phyloP scores from a whole-genome alignment of 2,888 invertebrate species.

The Antheraea yamamai region DNA sequence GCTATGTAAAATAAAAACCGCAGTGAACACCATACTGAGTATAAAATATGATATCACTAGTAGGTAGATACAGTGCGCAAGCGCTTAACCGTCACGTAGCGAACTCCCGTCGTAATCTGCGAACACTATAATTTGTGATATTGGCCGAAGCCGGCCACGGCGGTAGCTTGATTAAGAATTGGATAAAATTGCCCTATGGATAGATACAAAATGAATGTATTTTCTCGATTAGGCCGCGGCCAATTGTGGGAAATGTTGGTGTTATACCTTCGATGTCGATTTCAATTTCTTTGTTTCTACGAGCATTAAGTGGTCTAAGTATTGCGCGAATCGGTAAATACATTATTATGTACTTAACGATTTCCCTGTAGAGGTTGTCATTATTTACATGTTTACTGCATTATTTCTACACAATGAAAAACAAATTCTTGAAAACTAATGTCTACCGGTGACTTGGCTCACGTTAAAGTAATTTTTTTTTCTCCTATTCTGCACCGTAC shows the following conservation, averaged over 20 bases:
- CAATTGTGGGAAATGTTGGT: constrained; percentile 45
- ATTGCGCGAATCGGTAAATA: background rate
- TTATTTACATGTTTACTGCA: too few relatives aligned
- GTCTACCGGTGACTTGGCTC: too few relatives aligned
- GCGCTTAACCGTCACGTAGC: constrained; percentile 54
- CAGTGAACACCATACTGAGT: background rate
- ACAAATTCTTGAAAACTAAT: too few relatives aligned
- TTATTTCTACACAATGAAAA: too few relatives aligned
- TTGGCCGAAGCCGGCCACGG: constrained; percentile 58
- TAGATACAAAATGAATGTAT: constrained; percentile 56
- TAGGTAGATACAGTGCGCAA: background rate
- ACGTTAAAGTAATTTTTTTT: too few relatives aligned
- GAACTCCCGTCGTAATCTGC: constrained; percentile 65
- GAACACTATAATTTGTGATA: constrained; percentile 77
- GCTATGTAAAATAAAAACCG: background rate
- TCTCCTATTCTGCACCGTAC: too few relatives aligned
- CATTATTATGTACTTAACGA: background rate
- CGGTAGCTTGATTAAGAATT: constrained; percentile 62
- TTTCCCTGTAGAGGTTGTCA: background rate
- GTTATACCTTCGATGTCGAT: background rate
- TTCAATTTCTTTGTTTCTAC: background rate
- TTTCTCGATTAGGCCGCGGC: constrained; percentile 41
- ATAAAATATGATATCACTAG: background rate
- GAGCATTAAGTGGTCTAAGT: background rate
- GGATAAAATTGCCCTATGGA: constrained; percentile 68